A percentile compares a stretch with the other conserved stretches of the same genome.
phyloP scores from a whole-genome alignment of 2,113 vertebrate genomes.

The Physeter macrocephalus region DNA sequence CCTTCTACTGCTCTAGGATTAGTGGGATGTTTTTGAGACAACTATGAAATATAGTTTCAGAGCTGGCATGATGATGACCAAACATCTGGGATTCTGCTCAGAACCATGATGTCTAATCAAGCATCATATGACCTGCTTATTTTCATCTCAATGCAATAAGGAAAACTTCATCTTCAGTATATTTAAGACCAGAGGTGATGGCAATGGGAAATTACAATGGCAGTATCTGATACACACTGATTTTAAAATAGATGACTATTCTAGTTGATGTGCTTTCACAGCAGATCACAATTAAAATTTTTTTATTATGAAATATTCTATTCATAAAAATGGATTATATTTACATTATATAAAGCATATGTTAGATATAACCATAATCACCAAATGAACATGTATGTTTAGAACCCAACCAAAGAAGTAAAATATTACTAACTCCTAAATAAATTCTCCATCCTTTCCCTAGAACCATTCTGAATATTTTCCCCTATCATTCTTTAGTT shows the following conservation, averaged over 20 bases:
- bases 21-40: constrained; percentile 44
- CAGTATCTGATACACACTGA: neutral
- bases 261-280: neutral
- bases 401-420: neutral
- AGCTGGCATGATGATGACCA: constrained; percentile 66
- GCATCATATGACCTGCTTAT: constrained; percentile 41
- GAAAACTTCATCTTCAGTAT: neutral
- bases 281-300: neutral
- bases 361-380: neutral
- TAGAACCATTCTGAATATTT: neutral
- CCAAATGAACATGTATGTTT: neutral
- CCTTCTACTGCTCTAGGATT: constrained; percentile 55
- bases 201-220: constrained; percentile 24
- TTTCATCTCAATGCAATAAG: constrained; percentile 38
- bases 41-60: constrained; percentile 53
- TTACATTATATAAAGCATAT: neutral
- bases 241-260: neutral
- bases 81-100: constrained; percentile 51
- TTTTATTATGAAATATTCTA: neutral
- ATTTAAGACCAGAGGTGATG: neutral
- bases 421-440: neutral
- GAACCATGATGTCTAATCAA: constrained; percentile 69
- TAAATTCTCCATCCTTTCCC: neutral
- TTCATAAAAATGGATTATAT: neutral
- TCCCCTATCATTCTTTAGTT: neutral